Percentiles rank a stretch among this genome's conserved stretches.
Conservation (phyloP, 2,113 vertebrate genomes). For the Hydropotes inermis region DNA sequence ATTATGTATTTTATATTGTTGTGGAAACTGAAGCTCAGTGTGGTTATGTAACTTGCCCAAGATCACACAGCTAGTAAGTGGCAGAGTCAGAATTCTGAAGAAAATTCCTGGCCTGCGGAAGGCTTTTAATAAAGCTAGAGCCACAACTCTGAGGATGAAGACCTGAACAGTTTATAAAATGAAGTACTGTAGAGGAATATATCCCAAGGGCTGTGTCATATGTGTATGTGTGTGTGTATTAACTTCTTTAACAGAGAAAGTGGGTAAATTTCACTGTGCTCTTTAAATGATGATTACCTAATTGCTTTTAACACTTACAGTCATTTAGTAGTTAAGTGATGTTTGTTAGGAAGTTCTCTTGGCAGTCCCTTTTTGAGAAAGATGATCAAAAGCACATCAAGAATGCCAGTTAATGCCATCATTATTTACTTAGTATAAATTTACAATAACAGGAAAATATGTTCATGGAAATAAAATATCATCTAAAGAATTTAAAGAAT, state of each 20-base stretch:
- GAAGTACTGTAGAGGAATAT: not conserved
- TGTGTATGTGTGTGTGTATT: not conserved
- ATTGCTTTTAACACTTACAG: slow-evolving; percentile 44
- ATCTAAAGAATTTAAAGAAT: slow-evolving; percentile 73
- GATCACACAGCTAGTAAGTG: not conserved
- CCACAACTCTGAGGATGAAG: not conserved
- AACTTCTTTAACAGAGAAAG: slow-evolving; percentile 49
- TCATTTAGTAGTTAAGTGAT: slow-evolving; percentile 69
- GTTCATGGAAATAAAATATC: slow-evolving; percentile 71
- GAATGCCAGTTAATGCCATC: slow-evolving; percentile 70
- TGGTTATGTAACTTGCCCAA: not conserved
- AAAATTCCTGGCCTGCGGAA: not conserved
- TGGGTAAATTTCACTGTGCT: slow-evolving; percentile 68
- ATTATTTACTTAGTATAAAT: slow-evolving; percentile 78
- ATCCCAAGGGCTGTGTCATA: slow-evolving; percentile 13
- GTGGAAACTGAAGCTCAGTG: slow-evolving; percentile 19
- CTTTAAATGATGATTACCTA: slow-evolving; percentile 53
- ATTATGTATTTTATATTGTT: not conserved
- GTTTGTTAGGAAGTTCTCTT: slow-evolving; percentile 59
- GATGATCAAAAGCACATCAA: slow-evolving; percentile 67
- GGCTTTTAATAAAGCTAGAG: not conserved
- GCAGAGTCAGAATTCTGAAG: slow-evolving; percentile 4
- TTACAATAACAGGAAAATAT: slow-evolving; percentile 78
- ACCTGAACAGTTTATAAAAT: not conserved
- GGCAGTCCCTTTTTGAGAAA: slow-evolving; percentile 50